Evolutionary conservation across 2,113 vertebrate genomes (phyloP).

Genomic region (Uria lomvia): DNA sequence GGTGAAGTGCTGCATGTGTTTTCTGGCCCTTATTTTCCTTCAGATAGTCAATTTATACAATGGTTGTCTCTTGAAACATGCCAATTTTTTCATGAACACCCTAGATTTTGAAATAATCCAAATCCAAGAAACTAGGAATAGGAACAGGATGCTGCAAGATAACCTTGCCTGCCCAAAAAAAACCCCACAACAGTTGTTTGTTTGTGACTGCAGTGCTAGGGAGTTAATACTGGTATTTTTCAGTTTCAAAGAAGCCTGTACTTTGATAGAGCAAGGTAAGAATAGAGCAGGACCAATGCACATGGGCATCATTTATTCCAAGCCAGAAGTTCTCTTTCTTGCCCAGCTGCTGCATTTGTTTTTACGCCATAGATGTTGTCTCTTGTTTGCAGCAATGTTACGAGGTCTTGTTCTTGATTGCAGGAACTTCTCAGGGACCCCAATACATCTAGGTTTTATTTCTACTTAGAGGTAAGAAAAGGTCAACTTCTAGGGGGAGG

Average conservation of each 20-base stretch:
- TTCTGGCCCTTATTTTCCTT: neutral
- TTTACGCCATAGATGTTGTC: neutral
- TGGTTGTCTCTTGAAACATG: neutral
- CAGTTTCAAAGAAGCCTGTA: neutral
- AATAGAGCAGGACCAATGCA: neutral
- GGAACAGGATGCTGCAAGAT: neutral
- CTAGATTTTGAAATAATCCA: neutral
- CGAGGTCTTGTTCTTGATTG: neutral
- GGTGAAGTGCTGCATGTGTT: constrained; percentile 61
- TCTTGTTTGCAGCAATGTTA: neutral
- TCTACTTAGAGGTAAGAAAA: constrained; percentile 75
- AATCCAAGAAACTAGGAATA: neutral
- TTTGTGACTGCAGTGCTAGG: neutral
- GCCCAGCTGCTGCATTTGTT: neutral
- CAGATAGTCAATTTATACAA: neutral
- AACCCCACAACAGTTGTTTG: too few species aligned
- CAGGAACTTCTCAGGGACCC: constrained; percentile 77
- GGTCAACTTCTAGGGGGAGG: accelerated
- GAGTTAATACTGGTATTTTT: neutral
- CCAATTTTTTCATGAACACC: neutral
- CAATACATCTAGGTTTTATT: constrained; percentile 72
- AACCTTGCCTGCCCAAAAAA: neutral
- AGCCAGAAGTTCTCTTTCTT: neutral
- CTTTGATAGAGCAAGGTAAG: neutral
- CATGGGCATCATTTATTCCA: neutral